A percentile compares a stretch with the other conserved stretches of the same genome.
phyloP scores from a whole-genome alignment of 2,113 vertebrate genomes.

The Trachemys scripta region DNA sequence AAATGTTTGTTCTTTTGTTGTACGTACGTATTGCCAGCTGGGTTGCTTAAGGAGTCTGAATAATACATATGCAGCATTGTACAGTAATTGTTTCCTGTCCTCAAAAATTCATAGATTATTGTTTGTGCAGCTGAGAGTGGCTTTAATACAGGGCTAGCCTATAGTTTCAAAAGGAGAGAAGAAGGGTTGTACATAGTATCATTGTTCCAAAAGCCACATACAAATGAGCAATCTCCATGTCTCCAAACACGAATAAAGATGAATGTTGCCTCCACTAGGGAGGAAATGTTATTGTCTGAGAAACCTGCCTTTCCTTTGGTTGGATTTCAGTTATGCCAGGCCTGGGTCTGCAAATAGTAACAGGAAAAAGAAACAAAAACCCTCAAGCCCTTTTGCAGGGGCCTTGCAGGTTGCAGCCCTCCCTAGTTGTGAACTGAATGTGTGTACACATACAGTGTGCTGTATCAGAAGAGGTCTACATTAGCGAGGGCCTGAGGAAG shows the following conservation, averaged over 20 bases:
- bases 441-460: background rate
- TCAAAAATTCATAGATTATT: constrained; percentile 27
- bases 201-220: background rate
- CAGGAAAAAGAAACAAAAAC: background rate
- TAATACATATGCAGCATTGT: constrained; percentile 1
- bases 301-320: background rate
- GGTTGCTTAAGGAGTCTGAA: constrained; percentile 24
- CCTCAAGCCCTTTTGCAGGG: background rate
- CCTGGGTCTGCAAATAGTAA: background rate
- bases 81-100: constrained; percentile 20
- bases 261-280: background rate
- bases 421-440: background rate
- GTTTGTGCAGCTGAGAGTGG: constrained; percentile 4
- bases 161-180: background rate
- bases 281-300: background rate
- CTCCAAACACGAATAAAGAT: background rate
- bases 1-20: constrained; percentile 38
- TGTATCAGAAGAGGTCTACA: background rate
- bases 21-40: constrained; percentile 21
- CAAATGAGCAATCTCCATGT: background rate
- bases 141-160: background rate
- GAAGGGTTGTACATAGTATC: background rate
- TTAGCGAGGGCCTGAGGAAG: background rate
- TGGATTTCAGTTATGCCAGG: background rate
- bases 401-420: background rate